These are phyloP conservation scores for Drosophila neocordata DNA, from an alignment of 1,140 invertebrate genomes.

Conservation along the genomic window DNA sequence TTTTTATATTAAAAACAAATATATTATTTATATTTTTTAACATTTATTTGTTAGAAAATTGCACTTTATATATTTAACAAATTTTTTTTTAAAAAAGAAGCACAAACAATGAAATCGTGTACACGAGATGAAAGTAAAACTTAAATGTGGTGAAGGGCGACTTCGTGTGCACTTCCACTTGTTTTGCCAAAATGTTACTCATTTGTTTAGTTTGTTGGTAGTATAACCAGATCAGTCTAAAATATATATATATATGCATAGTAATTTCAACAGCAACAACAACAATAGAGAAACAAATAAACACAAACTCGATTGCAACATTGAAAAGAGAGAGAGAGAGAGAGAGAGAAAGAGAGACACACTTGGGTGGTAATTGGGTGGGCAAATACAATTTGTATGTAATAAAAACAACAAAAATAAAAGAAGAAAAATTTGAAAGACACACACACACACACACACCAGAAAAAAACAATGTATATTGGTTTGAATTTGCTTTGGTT, in stretches of 20 bases:
- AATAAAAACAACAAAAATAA: not conserved
- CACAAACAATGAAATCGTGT: too few species aligned
- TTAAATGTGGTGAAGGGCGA: not conserved
- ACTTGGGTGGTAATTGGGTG: conserved; percentile 58
- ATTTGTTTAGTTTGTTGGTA: not conserved
- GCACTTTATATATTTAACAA: not conserved
- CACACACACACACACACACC: conserved; percentile 33
- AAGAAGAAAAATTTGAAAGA: conserved; percentile 5
- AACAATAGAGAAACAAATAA: conserved; percentile 33
- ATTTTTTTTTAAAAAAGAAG: not conserved
- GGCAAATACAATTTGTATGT: conserved; percentile 45
- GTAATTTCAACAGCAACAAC: conserved; percentile 1
- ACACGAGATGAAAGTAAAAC: not conserved
- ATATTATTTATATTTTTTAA: too few species aligned
- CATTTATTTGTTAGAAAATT: too few species aligned
- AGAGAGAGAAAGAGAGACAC: not conserved
- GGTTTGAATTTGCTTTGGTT: conserved; percentile 5
- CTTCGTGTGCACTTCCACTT: not conserved
- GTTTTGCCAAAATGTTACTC: not conserved
- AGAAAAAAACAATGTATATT: conserved; percentile 42
- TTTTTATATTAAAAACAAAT: too few species aligned
- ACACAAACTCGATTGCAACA: conserved; percentile 20
- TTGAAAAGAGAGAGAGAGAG: not conserved
- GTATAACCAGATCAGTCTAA: too few species aligned
- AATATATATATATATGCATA: not conserved